Evolutionary conservation across 2,113 vertebrate genomes (phyloP).

Genomic region (Eulemur macaco): DNA sequence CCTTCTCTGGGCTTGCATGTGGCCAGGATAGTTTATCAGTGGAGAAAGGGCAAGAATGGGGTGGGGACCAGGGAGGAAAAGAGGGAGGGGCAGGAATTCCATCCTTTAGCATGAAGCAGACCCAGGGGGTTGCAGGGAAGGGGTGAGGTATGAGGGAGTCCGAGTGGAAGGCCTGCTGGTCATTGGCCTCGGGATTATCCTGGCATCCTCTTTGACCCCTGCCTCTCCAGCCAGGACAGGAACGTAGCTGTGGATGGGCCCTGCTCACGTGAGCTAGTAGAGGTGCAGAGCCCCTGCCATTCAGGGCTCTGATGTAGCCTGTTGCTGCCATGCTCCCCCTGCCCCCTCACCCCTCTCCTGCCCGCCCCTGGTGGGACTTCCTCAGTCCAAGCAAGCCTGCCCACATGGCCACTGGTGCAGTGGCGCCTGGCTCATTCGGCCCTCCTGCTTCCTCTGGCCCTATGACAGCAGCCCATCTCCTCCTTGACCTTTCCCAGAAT

Average conservation of each 20-base stretch:
- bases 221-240: not conserved
- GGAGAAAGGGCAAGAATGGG: not conserved
- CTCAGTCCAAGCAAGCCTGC: not conserved
- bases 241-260: not conserved
- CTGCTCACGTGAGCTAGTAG: not conserved
- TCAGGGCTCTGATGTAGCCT: not conserved
- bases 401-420: not conserved
- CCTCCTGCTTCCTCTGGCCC: not conserved
- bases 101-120: not conserved
- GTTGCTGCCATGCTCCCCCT: not conserved
- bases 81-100: not conserved
- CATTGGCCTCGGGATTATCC: not conserved
- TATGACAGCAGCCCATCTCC: not conserved
- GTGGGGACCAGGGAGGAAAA: not conserved
- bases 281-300: not conserved
- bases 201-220: accelerated
- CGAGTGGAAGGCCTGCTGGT: not conserved
- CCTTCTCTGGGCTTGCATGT: not conserved
- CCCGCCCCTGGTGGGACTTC: not conserved
- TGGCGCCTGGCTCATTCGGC: not conserved
- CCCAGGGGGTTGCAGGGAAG: not conserved
- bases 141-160: not conserved
- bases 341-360: not conserved
- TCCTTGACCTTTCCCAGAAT: not conserved
- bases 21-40: not conserved